phyloP scores from a whole-genome alignment of 2,888 invertebrate species.

The Mactromeris polynyma region DNA sequence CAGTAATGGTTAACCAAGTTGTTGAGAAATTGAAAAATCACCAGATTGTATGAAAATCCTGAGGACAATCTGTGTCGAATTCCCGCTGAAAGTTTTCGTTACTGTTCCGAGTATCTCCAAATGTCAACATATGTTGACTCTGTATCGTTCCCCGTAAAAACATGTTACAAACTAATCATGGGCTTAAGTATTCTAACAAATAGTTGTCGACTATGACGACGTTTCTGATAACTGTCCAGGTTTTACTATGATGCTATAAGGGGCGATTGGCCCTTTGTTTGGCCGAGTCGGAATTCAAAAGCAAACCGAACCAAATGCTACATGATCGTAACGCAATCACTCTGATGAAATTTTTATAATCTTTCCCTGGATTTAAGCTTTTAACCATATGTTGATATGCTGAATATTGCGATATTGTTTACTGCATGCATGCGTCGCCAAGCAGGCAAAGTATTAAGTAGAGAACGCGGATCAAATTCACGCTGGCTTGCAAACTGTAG shows the following conservation, averaged over 20 bases:
- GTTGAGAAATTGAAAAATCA: not conserved
- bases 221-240: not conserved
- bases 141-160: not conserved
- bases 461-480: conserved; percentile 45
- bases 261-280: conserved; percentile 54
- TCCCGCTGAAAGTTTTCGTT: not conserved
- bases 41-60: not conserved
- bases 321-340: conserved; percentile 38
- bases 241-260: not conserved
- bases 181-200: conserved; percentile 1
- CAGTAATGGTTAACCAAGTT: not conserved
- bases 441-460: conserved; percentile 68
- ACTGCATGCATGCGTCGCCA: conserved; percentile 67
- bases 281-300: conserved; percentile 28
- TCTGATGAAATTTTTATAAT: conserved; percentile 63
- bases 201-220: not conserved
- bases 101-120: not conserved
- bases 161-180: conserved; percentile 9
- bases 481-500: conserved; percentile 39
- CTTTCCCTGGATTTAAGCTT: conserved; percentile 57
- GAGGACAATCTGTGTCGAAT: not conserved
- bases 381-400: conserved; percentile 68
- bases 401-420: conserved; percentile 69
- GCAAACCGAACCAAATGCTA: conserved; percentile 64
- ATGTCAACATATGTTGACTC: conserved; percentile 10